Evolutionary conservation across 2,113 vertebrate species (phyloP).

Genomic region (Cnemophilus loriae): DNA sequence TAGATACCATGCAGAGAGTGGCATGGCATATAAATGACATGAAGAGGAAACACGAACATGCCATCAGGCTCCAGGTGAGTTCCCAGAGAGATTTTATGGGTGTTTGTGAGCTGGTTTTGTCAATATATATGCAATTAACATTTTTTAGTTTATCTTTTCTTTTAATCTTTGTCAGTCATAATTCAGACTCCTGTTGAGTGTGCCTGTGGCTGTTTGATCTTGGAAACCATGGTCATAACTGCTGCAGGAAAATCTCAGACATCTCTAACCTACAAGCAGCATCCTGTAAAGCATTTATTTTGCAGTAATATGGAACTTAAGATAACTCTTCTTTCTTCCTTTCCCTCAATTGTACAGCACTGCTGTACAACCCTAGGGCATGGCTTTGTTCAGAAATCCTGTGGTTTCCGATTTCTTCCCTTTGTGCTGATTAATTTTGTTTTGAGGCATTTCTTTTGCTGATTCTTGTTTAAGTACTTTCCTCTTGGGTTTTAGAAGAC

Average conservation of each 20-base stretch:
- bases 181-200: neutral
- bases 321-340: constrained; percentile 44
- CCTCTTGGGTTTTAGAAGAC: neutral
- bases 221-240: neutral
- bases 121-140: neutral
- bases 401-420: constrained; percentile 47
- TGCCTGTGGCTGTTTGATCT: constrained; percentile 13
- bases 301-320: constrained; percentile 22
- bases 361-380: constrained; percentile 32
- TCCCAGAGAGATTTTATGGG: neutral
- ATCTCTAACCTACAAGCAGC: constrained; percentile 19
- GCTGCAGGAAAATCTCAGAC: constrained; percentile 33
- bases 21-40: constrained; percentile 99
- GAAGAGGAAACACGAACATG: constrained; percentile 97
- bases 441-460: constrained; percentile 21
- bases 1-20: constrained; percentile 97
- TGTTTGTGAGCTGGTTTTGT: neutral
- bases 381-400: constrained; percentile 43
- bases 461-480: neutral
- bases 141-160: constrained; percentile 19
- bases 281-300: constrained; percentile 49
- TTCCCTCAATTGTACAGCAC: constrained; percentile 1
- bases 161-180: constrained; percentile 22
- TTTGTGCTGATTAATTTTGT: constrained; percentile 45
- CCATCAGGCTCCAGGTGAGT: constrained; percentile 87